Conservation (phyloP, 2,888 invertebrate genomes). For the Eilema depressum region DNA sequence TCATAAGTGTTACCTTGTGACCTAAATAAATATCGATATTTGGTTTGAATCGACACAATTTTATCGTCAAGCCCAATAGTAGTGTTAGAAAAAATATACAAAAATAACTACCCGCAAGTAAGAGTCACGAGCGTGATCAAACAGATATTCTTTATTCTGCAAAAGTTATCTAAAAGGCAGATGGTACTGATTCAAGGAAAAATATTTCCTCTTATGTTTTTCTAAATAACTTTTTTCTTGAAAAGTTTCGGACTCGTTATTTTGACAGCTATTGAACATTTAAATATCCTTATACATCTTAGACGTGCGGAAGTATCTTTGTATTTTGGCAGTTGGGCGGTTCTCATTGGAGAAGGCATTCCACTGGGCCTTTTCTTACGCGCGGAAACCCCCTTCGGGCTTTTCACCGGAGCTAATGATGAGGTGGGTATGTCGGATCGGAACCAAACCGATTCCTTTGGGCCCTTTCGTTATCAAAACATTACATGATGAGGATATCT, state of each 20-base stretch:
- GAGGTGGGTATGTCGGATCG: not conserved
- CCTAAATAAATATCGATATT: not conserved
- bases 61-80: not conserved
- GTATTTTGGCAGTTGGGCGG: not conserved
- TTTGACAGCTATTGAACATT: constrained; percentile 2
- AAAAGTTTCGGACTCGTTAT: not conserved
- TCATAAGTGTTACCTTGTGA: not conserved
- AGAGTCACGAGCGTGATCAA: not conserved
- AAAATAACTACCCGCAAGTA: not conserved
- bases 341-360: too few species aligned
- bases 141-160: not conserved
- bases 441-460: not conserved
- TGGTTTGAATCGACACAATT: not conserved
- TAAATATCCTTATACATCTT: not conserved
- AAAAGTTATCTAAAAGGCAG: not conserved
- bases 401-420: not conserved
- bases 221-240: not conserved
- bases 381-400: constrained; percentile 1
- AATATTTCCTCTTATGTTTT: not conserved
- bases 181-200: not conserved
- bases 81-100: not conserved
- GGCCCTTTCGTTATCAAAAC: not conserved
- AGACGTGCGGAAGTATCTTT: not conserved
- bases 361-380: not conserved
- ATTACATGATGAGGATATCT: not conserved